A percentile compares a stretch with the other conserved stretches of the same genome.
phyloP scores from a whole-genome alignment of 2,113 vertebrate species.

The zebrafish (Danio rerio) region GRCz12tu NC_133180.1:53693501-53694000 shows the following conservation, averaged over 20 bases:
- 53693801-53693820: conserved; percentile 66
- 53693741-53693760: conserved; percentile 79
- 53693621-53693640: conserved; percentile 61
- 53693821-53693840: conserved; percentile 79
- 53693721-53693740: conserved; percentile 54
- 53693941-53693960: conserved; percentile 26
- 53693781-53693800: conserved; percentile 77
- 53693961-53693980: conserved; percentile 40
- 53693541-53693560: background rate
- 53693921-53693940: conserved; percentile 48
- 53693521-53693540: background rate
- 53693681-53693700: conserved; percentile 53
- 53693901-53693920: conserved; percentile 67
- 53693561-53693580: conserved; percentile 7
- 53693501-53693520: background rate
- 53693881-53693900: conserved; percentile 77
- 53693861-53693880: conserved; percentile 85
- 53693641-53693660: conserved; percentile 67
- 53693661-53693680: conserved; percentile 77
- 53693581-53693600: conserved; percentile 4
- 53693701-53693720: conserved; percentile 31
- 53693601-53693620: conserved; percentile 32
- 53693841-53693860: conserved; percentile 90
- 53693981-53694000: conserved; percentile 50
- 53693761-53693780: conserved; percentile 89